These are phyloP conservation scores for Strigamia transsilvanica DNA, from an alignment of 2,888 invertebrate genomes.

Conservation along the genomic window DNA sequence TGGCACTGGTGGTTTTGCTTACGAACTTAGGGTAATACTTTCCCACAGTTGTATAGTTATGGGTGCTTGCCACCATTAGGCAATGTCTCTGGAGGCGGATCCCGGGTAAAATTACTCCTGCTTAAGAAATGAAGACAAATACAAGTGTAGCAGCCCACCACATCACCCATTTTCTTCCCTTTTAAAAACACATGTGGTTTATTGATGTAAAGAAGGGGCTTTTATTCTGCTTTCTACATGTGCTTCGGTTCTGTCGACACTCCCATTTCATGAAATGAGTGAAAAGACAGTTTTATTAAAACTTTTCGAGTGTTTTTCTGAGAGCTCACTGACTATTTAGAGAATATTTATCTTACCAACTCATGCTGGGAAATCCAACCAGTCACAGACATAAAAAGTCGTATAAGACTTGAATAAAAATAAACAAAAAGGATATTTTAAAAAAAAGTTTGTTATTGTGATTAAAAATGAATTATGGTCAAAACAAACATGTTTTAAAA, in stretches of 20 bases:
- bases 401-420: neutral
- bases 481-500: too few relatives aligned
- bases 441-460: neutral
- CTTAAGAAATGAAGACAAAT: constrained; percentile 24
- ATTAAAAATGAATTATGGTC: too few relatives aligned
- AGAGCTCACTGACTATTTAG: constrained; percentile 18
- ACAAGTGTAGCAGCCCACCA: constrained; percentile 30
- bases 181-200: constrained; percentile 26
- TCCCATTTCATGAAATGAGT: constrained; percentile 11
- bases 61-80: constrained; percentile 30
- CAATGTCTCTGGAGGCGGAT: constrained; percentile 26
- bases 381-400: constrained; percentile 3
- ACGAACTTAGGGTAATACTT: constrained; percentile 16
- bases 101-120: constrained; percentile 16
- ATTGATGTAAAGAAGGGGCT: constrained; percentile 21
- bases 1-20: constrained; percentile 30
- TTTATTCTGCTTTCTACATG: constrained; percentile 21
- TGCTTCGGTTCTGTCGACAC: constrained; percentile 20
- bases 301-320: constrained; percentile 30
- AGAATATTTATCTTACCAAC: neutral
- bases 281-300: constrained; percentile 30
- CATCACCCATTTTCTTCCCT: constrained; percentile 26
- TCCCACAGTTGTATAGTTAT: constrained; percentile 26
- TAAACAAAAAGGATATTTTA: neutral
- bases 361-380: constrained; percentile 15